These are phyloP conservation scores for Oncorhynchus tshawytscha DNA, from an alignment of 2,113 vertebrate species.

Conservation along the genomic window DNA sequence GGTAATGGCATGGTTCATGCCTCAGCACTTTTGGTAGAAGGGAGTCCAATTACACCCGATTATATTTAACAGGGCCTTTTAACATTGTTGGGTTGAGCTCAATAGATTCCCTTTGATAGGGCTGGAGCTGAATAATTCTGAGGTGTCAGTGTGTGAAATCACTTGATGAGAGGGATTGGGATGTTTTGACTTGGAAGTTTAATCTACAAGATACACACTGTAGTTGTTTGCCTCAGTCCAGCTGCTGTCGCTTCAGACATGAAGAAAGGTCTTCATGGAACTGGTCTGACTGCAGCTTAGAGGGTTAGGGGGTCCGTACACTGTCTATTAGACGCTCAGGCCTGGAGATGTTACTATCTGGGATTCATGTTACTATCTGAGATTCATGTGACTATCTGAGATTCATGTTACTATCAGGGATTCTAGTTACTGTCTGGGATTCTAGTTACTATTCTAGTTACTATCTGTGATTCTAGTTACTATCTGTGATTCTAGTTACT, in stretches of 20 bases:
- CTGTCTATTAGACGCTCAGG: neutral
- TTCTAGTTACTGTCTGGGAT: too few relatives aligned
- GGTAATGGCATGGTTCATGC: constrained; percentile 11
- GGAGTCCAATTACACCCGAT: constrained; percentile 25
- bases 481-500: too few relatives aligned
- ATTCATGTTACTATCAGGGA: too few relatives aligned
- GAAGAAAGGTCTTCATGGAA: too few relatives aligned
- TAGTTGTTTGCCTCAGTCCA: neutral
- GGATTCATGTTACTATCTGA: too few relatives aligned
- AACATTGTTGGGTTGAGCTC: constrained; percentile 16
- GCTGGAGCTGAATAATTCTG: constrained; percentile 43
- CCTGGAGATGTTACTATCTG: too few relatives aligned
- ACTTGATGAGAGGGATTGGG: constrained; percentile 6
- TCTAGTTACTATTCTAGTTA: too few relatives aligned
- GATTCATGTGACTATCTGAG: too few relatives aligned
- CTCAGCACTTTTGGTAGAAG: constrained; percentile 23
- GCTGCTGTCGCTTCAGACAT: neutral
- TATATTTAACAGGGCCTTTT: constrained; percentile 47
- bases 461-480: too few relatives aligned
- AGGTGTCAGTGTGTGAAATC: constrained; percentile 31
- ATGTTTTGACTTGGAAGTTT: neutral
- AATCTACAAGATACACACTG: neutral
- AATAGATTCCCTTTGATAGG: constrained; percentile 35
- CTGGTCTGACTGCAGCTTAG: neutral
- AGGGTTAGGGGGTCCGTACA: neutral